Evolutionary conservation across 2,797 vertebrate species (phyloP).

Genomic region (Sternarchorhynchus goeldii): DNA sequence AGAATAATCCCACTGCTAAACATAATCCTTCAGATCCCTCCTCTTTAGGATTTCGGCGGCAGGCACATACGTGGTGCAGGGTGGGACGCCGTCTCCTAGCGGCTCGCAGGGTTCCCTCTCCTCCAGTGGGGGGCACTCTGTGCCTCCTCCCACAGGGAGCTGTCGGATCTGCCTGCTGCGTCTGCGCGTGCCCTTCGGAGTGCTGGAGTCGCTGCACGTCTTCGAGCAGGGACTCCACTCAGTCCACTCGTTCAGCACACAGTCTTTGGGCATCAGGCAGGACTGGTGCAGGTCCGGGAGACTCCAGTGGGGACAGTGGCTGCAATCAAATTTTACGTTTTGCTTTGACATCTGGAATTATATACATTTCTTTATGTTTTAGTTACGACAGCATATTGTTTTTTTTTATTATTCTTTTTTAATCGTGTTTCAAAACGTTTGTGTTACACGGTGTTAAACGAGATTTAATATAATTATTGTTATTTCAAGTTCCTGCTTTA

Average conservation of each 20-base stretch:
- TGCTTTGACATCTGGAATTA: no score
- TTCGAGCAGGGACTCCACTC: conserved; percentile 89
- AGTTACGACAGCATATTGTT: no score
- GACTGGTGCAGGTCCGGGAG: conserved; percentile 89
- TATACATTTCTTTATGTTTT: no score
- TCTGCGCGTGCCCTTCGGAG: conserved; percentile 76
- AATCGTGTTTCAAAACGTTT: no score
- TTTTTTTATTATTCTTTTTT: no score
- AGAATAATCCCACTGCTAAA: no score
- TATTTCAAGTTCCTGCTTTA: no score
- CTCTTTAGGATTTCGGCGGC: no score
- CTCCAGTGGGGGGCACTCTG: conserved; percentile 80
- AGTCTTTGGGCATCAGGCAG: conserved; percentile 89
- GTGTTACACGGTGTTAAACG: no score
- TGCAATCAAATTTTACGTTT: conserved; percentile 60
- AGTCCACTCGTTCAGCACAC: conserved; percentile 87
- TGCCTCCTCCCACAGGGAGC: conserved; percentile 81
- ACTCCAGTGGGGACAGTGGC: conserved; percentile 86
- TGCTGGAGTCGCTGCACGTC: conserved; percentile 75
- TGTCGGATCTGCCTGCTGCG: conserved; percentile 82
- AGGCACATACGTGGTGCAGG: conserved; percentile 87
- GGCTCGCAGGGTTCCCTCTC: conserved; percentile 82
- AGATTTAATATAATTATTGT: no score
- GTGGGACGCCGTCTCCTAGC: conserved; percentile 74
- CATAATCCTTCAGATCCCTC: no score